Evolutionary conservation across 35 echinoderm and acorn worm species (phyloP), one percentile per base, ranked within the genome.

Genomic region (Lytechinus pictus): DNA sequence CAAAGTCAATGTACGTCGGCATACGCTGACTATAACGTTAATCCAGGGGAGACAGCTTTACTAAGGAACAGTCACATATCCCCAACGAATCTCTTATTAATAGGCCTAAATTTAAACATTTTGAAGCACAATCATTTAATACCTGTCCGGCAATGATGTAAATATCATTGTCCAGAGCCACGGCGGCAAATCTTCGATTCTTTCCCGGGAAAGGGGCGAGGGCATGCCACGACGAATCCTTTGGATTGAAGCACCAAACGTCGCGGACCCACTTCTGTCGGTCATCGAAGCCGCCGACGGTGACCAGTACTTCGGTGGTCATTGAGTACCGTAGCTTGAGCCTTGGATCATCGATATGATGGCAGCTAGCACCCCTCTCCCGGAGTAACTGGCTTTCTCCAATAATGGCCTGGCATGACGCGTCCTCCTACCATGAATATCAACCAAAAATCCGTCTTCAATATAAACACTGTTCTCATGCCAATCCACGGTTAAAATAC

Each of bases 101-200:
- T 44, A 44, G 33, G 33, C 33, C 33, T 44, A 44, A 44, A 44
- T 44, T 44, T 44, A 44, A 44, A 44, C 33, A 44, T 44, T 44
- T 44, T 44, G 33, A 44, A 44, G 33, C 33, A 44, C 33, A 90
- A 52, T 52, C 28, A 8, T 52, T 52, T 4, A 29, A 57, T 57
- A 93, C 92, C 93, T 98, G 98, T 29, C 98, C 98, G 24, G 97
- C 98, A 54, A 99, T 97, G 57, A 99, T 97, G 91, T 99, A 99
- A 28, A 99, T 96, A 66, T 99, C 96, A 89, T 99, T 97, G 57
- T 97, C 97, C 7, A 99, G 9, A 9, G 98, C 95, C 54, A 98
- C 94, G 87, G 96, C 95, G 11, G 95, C 97, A 66, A 99, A 99
- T 52, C 98, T 97, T 91, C 97, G 96, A 71, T 99, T 99, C 86